Base-by-base conservation (phyloP, 2,113 vertebrate genomes). In the Bungarus multicinctus region DNA sequence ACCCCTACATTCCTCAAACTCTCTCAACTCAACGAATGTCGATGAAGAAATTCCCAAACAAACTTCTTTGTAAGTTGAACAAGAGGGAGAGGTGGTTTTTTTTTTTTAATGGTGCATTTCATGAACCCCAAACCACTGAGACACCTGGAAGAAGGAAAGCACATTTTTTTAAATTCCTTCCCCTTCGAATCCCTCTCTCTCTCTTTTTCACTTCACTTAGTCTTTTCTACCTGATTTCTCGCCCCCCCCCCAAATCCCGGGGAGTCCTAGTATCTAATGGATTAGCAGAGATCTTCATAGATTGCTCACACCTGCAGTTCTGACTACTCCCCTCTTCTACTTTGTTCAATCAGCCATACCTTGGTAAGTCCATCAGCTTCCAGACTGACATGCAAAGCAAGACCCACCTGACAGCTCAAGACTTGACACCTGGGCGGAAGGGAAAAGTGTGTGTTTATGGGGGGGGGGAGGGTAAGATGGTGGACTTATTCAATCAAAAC, bases 231-330 rank as follows among this genome's bases (percentile, higher is more conserved):
- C 95, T 43, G 0, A 8, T 91, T 23, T 52, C 94, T 5, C 0
- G 2, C 3, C 1, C 3, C 0, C 30, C 92, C 96, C n/a, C n/a
- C n/a, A n/a, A n/a, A 96, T 96, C 92, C 93, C 93, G 92, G 94
- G 93, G 95, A 95, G 97, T 97, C 97, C 95, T 97, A 95, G 97
- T 97, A 92, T 94, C 96, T 97, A 96, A 96, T 95, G 98, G 98
- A 99, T 99, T 99, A 99, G 97, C 95, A 95, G 96, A 97, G 98
- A 98, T 98, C 98, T 97, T 97, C 96, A 96, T 96, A 97, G 96
- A 98, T 98, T 98, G 98, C 98, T 98, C 98, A 97, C 98, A 99
- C 98, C 98, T 99, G 99, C 98, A 97, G 96, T 97, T 97, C 96
- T 94, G 96, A 94, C 55, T 86, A 96, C 97, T 90, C 96, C 96